Evolutionary conservation across 1,140 invertebrate species (phyloP), one percentile per base, ranked within the genome.

Genomic region (Nasonia giraulti): DNA sequence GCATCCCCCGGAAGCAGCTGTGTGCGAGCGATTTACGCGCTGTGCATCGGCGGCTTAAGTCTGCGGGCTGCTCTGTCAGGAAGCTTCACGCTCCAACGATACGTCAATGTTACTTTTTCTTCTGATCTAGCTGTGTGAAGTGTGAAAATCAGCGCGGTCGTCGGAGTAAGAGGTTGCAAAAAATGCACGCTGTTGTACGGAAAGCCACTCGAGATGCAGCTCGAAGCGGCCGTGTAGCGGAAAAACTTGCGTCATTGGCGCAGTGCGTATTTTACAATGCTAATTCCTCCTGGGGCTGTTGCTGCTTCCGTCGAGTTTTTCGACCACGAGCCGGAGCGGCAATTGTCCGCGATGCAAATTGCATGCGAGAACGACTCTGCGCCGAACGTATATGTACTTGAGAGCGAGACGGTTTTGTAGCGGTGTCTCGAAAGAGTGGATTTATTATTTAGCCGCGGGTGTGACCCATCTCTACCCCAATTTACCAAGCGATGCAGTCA

Each of bases 201-300:
- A 20, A 20, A 62, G 4, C 55, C 55, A 62, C 20, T 62, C 14
- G 33, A 80, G 33, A 73, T 73, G 27, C 37, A 69, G 33, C 20
- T 20, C 8, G 40, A 68, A 80, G n/a, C 4, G 31, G 14, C 11
- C 27, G 14, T 55, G 50, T 5, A 55, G 50, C 0, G 40, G 4
- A 47, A 76, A 76, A 76, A 76, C n/a, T 77, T 79, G 77, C 77
- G 77, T 79, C 77, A 79, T 66, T 62, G 55, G 27, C 23, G 50
- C 55, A 66, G 50, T 66, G 55, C 55, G 55, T 40, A 77, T 68
- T 77, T 83, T 75, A 69, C 47, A 83, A 83, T 83, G 82, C 74
- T 83, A 69, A 83, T 83, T 77, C 44, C 20, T 78, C n/a, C 73
- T 6, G 23, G 23, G 23, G 71, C 33, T 62, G 7, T 7, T 62